Evolutionary conservation across 2,888 invertebrate genomes (phyloP).

Genomic region (Caenorhabditis imperialis): DNA sequence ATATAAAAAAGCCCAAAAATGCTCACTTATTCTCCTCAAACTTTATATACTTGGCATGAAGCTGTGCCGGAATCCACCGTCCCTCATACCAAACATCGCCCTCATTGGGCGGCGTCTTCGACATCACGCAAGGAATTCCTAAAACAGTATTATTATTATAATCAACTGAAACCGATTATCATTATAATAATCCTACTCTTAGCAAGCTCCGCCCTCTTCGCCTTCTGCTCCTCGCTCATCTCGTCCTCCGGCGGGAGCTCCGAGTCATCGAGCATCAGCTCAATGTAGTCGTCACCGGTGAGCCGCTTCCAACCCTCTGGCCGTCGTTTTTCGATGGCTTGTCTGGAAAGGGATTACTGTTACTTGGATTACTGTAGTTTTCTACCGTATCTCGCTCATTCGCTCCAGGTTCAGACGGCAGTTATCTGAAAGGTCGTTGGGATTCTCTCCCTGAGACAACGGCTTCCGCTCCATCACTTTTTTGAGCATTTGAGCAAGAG

Average conservation of each 20-base stretch:
- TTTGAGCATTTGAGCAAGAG: conserved; percentile 49
- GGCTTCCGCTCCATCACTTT: conserved; percentile 52
- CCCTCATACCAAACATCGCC: conserved; percentile 43
- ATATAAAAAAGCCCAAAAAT: neutral
- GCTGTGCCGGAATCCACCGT: conserved; percentile 38
- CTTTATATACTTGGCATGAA: conserved; percentile 25
- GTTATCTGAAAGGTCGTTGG: conserved; percentile 44
- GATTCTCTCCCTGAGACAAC: conserved; percentile 37
- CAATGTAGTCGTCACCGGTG: conserved; percentile 52
- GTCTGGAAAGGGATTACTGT: too few species aligned
- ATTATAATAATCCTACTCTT: conserved; percentile 11
- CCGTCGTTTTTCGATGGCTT: conserved; percentile 42
- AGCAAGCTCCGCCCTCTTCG: neutral
- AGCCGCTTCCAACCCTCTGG: conserved; percentile 38
- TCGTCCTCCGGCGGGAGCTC: conserved; percentile 24
- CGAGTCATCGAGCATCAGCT: conserved; percentile 40
- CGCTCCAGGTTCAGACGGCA: conserved; percentile 52
- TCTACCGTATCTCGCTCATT: conserved; percentile 60
- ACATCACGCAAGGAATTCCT: conserved; percentile 9
- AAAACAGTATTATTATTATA: conserved; percentile 4
- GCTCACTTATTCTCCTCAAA: conserved; percentile 50
- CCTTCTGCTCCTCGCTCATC: conserved; percentile 13
- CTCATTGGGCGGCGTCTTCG: conserved; percentile 14
- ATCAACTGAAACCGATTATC: neutral
- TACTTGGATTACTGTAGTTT: too few species aligned